Conservation (phyloP, 2,797 vertebrate species). For the Epinephelus malabaricus region DNA sequence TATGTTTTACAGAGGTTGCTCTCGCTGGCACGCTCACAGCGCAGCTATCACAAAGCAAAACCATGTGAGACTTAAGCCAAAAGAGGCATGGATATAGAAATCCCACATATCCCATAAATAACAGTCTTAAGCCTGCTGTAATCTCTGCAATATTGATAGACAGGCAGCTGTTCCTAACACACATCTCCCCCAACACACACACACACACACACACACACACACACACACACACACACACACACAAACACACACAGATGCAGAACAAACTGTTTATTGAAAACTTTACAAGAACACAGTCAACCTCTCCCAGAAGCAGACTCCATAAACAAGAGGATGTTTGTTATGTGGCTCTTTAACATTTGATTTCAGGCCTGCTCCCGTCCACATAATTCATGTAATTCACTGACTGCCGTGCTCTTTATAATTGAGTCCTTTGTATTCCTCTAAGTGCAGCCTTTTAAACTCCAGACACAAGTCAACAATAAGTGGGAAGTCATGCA, state of each 20-base stretch:
- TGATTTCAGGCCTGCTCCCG: background rate
- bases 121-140: constrained; percentile 23
- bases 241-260: background rate
- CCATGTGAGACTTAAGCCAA: constrained; percentile 40
- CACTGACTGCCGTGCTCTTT: background rate
- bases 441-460: constrained; percentile 6
- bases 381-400: constrained; percentile 19
- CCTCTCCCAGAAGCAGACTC: constrained; percentile 1
- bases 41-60: constrained; percentile 41
- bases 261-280: constrained; percentile 11
- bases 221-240: too few relatives aligned
- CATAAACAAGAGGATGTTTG: constrained; percentile 12
- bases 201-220: too few relatives aligned
- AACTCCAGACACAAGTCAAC: background rate
- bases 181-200: too few relatives aligned
- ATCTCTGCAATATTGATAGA: constrained; percentile 30
- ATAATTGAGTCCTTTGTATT: constrained; percentile 2
- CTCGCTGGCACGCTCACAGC: constrained; percentile 14
- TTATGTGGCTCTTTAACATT: background rate
- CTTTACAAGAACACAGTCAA: background rate
- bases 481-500: background rate
- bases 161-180: constrained; percentile 23
- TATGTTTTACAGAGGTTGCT: constrained; percentile 35
- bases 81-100: constrained; percentile 37
- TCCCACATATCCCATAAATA: background rate